phyloP scores from a whole-genome alignment of 2,113 vertebrate species.

The Mus spicilegus region DNA sequence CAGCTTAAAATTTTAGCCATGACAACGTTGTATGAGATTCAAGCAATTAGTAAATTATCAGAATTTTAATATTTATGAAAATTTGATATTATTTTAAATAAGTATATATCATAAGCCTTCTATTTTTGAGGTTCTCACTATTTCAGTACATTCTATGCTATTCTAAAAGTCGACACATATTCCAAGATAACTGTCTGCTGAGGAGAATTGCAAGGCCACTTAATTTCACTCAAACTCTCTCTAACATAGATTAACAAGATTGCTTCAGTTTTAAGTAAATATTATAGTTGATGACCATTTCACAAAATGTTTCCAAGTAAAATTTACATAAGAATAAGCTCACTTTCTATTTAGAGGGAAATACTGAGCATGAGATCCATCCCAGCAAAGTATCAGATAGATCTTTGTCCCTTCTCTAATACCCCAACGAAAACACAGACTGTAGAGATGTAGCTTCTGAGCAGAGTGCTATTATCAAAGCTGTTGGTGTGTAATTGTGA shows the following conservation, averaged over 20 bases:
- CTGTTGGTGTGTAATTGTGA: not conserved
- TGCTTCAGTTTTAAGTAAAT: not conserved
- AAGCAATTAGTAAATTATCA: not conserved
- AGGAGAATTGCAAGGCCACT: not conserved
- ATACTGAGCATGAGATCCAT: not conserved
- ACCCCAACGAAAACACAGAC: not conserved
- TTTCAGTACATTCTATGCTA: accelerated
- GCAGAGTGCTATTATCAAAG: not conserved
- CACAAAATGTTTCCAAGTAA: not conserved
- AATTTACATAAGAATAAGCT: not conserved
- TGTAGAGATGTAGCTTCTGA: not conserved
- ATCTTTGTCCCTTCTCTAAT: not conserved
- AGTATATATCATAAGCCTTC: not conserved
- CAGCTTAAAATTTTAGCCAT: not conserved
- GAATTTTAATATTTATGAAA: not conserved
- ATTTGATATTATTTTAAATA: not conserved
- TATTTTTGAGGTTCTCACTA: not conserved
- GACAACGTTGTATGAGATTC: not conserved
- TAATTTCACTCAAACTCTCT: not conserved
- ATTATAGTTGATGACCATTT: not conserved
- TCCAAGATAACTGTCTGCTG: not conserved
- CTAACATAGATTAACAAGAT: not conserved
- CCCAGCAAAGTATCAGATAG: not conserved
- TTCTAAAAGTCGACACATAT: not conserved
- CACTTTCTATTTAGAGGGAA: not conserved